Conservation (phyloP, 2,113 vertebrate species). For the Stegostoma tigrinum region DNA sequence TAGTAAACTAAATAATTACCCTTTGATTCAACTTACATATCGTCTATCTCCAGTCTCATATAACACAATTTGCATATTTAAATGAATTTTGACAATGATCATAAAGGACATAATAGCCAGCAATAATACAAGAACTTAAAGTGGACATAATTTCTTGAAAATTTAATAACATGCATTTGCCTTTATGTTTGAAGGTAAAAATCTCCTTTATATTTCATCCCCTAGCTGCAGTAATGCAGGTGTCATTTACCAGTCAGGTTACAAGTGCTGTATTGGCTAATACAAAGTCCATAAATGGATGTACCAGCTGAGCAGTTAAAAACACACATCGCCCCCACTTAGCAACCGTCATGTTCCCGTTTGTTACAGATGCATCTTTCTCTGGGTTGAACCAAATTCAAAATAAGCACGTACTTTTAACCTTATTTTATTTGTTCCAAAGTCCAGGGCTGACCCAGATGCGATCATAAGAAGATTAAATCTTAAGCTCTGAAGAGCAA, state of each 20-base stretch:
- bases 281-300: conserved; percentile 10
- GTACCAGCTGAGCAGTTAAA: not conserved
- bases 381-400: not conserved
- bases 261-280: not conserved
- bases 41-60: not conserved
- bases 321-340: not conserved
- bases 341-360: not conserved
- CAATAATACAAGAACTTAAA: not conserved
- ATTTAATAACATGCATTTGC: not conserved
- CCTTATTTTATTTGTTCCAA: not conserved
- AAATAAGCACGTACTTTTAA: not conserved
- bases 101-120: not conserved
- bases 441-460: not conserved
- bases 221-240: not conserved
- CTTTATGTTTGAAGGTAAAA: not conserved
- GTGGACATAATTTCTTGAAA: not conserved
- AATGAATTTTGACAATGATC: not conserved
- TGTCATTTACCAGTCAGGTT: not conserved
- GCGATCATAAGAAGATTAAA: conserved; percentile 13
- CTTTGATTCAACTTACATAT: too few relatives aligned
- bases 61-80: not conserved
- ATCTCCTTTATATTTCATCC: not conserved
- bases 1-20: too few relatives aligned
- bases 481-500: not conserved
- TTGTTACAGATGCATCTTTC: not conserved